Conservation (phyloP, 2,888 invertebrate species). For the Horisme vitalbata region DNA sequence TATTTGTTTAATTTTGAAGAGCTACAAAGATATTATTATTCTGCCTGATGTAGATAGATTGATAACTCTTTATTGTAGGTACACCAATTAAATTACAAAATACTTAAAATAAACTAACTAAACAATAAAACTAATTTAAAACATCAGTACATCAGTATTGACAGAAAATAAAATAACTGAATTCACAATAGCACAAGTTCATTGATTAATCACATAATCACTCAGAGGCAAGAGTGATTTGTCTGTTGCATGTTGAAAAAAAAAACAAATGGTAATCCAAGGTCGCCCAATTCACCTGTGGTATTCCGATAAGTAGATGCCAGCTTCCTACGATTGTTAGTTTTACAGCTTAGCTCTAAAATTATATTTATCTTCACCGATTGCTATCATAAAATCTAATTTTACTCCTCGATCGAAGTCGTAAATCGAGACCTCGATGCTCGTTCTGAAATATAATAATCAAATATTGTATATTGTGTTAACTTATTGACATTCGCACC, state of each 20-base stretch:
- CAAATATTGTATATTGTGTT: slow-evolving; percentile 50
- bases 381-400: slow-evolving; percentile 35
- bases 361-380: slow-evolving; percentile 29
- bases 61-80: too few relatives aligned
- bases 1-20: slow-evolving; percentile 16
- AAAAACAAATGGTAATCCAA: slow-evolving; percentile 29
- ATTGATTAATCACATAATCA: slow-evolving; percentile 13
- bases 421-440: slow-evolving; percentile 32
- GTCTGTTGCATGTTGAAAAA: slow-evolving; percentile 9
- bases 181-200: too few relatives aligned
- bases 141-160: too few relatives aligned
- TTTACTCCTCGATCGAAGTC: slow-evolving; percentile 25
- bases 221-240: slow-evolving; percentile 8
- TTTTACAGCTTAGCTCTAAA: slow-evolving; percentile 25
- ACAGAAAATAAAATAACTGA: too few relatives aligned
- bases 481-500: slow-evolving; percentile 43
- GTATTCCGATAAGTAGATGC: slow-evolving; percentile 36
- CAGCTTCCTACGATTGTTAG: slow-evolving; percentile 27
- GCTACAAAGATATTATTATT: slow-evolving; percentile 5
- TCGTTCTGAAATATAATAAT: slow-evolving; percentile 37
- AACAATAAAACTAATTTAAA: too few relatives aligned
- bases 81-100: too few relatives aligned
- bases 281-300: slow-evolving; percentile 42
- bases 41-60: neutral
- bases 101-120: too few relatives aligned